Evolutionary conservation across 2,888 invertebrate genomes (phyloP), one percentile per base, ranked within the genome.

Genomic region (Macrophya annulata): DNA sequence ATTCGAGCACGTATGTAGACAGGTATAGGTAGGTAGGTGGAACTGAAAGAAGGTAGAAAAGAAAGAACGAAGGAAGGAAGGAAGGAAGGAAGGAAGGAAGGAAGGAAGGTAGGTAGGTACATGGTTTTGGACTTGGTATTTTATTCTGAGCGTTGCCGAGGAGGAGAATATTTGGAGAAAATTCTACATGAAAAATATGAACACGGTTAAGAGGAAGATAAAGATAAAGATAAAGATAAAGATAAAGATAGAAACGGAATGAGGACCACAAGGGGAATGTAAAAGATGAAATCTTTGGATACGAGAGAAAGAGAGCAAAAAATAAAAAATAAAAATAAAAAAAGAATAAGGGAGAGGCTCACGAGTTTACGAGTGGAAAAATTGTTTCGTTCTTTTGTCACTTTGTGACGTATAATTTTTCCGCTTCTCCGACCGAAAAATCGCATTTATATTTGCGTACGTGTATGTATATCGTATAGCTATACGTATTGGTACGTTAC

Each of bases 321-420:
- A 31, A 72, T 45, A 45, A 17, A 72, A n/a, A 43, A 37, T 0
- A 21, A 25, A n/a, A 62, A 21, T 9, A 9, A 62, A n/a, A n/a
- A n/a, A 21, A 62, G 21, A 17, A 25, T 0, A 0, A 9, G n/a
- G 31, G 37, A 17, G 51, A 31, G 31, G 31, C 77, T 77, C 48
- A 31, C 77, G 77, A 77, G 51, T 77, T 77, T 77, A 51, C 77
- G 55, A 77, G 77, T 77, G 77, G 51, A 51, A 77, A 77, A 77
- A 77, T 77, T 77, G 51, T 77, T 77, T 51, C 77, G 74, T 74
- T 74, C 74, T 51, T 77, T 51, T 51, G 51, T 77, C 77, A 51
- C 77, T 77, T 51, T 77, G 77, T 48, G 31, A 51, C 77, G 77
- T 77, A 77, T 77, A 51, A 77, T 51, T 48, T 51, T 77, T 77